A percentile compares a stretch with the other conserved stretches of the same genome.
phyloP scores from a whole-genome alignment of 1,140 invertebrate species.

The Musca domestica region DNA sequence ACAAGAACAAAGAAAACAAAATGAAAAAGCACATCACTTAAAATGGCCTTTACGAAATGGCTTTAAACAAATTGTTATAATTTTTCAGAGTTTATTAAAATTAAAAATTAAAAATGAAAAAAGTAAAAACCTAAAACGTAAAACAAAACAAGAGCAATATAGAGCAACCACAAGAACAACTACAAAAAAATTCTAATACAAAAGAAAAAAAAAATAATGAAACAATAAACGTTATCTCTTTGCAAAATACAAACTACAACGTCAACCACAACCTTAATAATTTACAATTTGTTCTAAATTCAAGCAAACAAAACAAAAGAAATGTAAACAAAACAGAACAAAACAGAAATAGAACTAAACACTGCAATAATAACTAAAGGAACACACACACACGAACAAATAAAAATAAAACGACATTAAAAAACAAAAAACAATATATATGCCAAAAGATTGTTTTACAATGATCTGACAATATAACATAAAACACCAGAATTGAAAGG shows the following conservation, averaged over 20 bases:
- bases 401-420: no score
- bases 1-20: neutral
- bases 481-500: no score
- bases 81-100: slow-evolving; percentile 20
- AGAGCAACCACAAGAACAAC: neutral
- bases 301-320: neutral
- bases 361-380: no score
- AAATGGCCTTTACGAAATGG: slow-evolving; percentile 19
- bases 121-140: neutral
- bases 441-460: no score
- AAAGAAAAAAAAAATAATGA: no score
- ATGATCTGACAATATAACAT: no score
- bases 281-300: no score
- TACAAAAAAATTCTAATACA: neutral
- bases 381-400: no score
- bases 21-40: slow-evolving; percentile 16
- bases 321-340: neutral
- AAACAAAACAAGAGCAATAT: neutral
- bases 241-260: neutral
- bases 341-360: neutral
- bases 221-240: no score
- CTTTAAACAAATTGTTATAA: slow-evolving; percentile 22
- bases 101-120: neutral
- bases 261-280: neutral
- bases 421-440: no score